These are phyloP conservation scores for Heteropelma amictum DNA, from an alignment of 2,888 invertebrate species.

Conservation along the genomic window DNA sequence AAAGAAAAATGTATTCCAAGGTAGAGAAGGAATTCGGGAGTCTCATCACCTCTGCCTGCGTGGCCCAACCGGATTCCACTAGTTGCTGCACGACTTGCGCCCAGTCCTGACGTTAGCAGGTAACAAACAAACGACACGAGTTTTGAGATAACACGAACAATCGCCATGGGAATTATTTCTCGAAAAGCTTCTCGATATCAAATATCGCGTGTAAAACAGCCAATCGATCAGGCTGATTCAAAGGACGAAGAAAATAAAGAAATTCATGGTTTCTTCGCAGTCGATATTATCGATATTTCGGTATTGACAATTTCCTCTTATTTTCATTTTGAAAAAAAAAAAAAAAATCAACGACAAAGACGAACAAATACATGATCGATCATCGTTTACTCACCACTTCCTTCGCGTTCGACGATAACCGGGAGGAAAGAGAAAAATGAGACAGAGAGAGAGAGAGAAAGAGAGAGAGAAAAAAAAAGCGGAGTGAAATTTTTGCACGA, in stretches of 20 bases:
- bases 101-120: constrained; percentile 84
- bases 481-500: too few relatives aligned
- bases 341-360: neutral
- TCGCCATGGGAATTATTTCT: constrained; percentile 1
- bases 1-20: constrained; percentile 16
- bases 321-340: neutral
- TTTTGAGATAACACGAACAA: constrained; percentile 33
- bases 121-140: constrained; percentile 73
- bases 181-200: constrained; percentile 34
- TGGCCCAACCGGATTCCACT: constrained; percentile 90
- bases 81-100: constrained; percentile 91
- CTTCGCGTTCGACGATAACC: constrained; percentile 65
- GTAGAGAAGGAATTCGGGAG: constrained; percentile 46
- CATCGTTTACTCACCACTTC: constrained; percentile 67
- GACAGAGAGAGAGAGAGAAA: neutral
- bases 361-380: constrained; percentile 1
- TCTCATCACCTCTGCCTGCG: constrained; percentile 86
- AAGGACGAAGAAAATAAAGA: neutral
- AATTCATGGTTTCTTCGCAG: neutral
- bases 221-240: too few relatives aligned
- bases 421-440: constrained; percentile 10
- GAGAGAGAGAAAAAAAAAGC: neutral
- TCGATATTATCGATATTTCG: too few relatives aligned
- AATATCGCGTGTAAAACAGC: neutral
- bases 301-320: too few relatives aligned